Evolutionary conservation across 1,140 invertebrate genomes (phyloP).

Genomic region (Drosophila yakuba): DNA sequence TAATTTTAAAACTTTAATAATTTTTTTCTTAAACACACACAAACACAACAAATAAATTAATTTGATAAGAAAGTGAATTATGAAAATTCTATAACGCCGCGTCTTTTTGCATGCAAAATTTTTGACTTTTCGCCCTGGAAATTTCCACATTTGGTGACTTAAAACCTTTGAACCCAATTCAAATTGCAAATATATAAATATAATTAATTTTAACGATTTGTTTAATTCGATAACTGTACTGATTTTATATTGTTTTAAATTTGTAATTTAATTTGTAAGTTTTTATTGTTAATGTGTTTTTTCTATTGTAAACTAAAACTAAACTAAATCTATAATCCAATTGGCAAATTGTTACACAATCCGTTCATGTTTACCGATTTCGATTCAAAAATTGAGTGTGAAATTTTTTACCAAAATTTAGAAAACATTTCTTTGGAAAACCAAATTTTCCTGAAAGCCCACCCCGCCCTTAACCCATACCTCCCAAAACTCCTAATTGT

Average conservation of each 20-base stretch:
- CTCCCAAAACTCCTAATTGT: conserved; percentile 39
- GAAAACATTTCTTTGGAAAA: conserved; percentile 35
- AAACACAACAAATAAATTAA: conserved; percentile 61
- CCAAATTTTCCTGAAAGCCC: conserved; percentile 24
- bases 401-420: conserved; percentile 53
- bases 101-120: conserved; percentile 60
- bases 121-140: conserved; percentile 43
- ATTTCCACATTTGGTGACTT: conserved; percentile 72
- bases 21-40: conserved; percentile 66
- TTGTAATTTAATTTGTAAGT: conserved; percentile 78
- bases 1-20: conserved; percentile 43
- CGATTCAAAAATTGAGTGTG: conserved; percentile 33
- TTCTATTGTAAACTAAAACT: conserved; percentile 76
- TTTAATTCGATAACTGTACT: conserved; percentile 81
- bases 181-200: conserved; percentile 82
- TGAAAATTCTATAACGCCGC: conserved; percentile 54
- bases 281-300: conserved; percentile 82
- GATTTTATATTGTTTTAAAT: conserved; percentile 82
- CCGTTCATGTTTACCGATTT: conserved; percentile 66
- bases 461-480: background rate
- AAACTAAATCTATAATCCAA: conserved; percentile 58
- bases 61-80: conserved; percentile 46
- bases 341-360: conserved; percentile 77
- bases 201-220: conserved; percentile 73
- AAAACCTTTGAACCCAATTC: conserved; percentile 60